Base-by-base conservation (phyloP, 2,113 vertebrate genomes). In the Microcebus murinus region DNA sequence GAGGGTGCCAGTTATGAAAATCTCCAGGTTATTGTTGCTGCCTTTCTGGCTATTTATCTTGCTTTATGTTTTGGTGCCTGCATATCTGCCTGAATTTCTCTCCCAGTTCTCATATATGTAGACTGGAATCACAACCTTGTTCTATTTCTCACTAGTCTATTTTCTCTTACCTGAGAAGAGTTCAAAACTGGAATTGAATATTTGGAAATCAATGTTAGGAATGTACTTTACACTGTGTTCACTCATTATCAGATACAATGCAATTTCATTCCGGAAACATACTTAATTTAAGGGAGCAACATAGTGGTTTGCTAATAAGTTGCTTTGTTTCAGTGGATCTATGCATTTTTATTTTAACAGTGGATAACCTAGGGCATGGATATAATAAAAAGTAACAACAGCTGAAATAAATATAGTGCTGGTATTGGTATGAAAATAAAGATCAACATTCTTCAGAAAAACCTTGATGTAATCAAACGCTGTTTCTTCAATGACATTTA, bases 31-130 rank as follows among this genome's bases (percentile, higher is more conserved):
- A 55, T 1, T 42, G 8, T 39, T 48, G 29, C 45, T 93, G 18
- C 25, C n/a, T 86, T 50, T 65, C 91, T 57, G 50, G 12, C 4
- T 86, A 45, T 63, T 57, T 93, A 89, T 90, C 83, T 90, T 79
- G 18, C 71, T 90, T 92, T 90, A 71, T 90, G 77, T 94, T 86
- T 94, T 52, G 94, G 48, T 89, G 29, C 12, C 77, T 83, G 10
- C 39, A 65, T 82, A 74, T 91, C 79, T 93, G 67, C 52, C 59
- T 93, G n/a, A 82, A 90, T 94, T 92, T 95, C 25, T 91, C 42
- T 86, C 25, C 36, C 31, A 79, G 23, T 65, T 89, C 8, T 34
- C n/a, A 92, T 17, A 45, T 93, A 68, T 97, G 76, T 94, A 73
- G 59, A 79, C 52, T 93, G 14, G 39, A 73, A 76, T 76, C 0